phyloP scores from a whole-genome alignment of 2,113 vertebrate genomes.

The Hepsetus odoe region DNA sequence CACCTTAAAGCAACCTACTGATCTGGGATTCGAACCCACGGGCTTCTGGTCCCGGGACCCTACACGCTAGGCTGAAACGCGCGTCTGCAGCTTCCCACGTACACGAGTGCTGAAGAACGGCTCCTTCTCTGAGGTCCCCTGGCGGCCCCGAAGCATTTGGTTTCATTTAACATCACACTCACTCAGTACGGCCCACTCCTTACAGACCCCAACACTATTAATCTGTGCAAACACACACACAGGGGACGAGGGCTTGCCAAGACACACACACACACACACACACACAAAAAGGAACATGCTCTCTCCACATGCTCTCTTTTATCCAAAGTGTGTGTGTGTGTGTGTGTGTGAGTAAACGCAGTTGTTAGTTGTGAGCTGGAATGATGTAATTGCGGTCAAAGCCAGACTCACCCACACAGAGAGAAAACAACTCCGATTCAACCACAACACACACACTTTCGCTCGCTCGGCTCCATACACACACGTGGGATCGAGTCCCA shows the following conservation, averaged over 20 bases:
- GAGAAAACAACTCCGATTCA: neutral
- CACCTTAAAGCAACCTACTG: too few species aligned
- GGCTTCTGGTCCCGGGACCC: too few species aligned
- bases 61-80: neutral
- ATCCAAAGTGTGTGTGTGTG: neutral
- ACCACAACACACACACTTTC: conserved; percentile 5
- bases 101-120: neutral
- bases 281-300: neutral
- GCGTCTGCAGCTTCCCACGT: neutral
- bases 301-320: neutral
- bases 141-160: neutral
- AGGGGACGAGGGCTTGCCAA: neutral
- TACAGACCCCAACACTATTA: conserved; percentile 3
- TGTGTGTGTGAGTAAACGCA: neutral
- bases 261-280: neutral
- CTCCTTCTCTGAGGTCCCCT: neutral
- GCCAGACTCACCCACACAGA: neutral
- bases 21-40: too few species aligned
- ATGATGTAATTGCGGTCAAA: neutral
- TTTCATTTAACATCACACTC: conserved; percentile 1
- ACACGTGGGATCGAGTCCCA: too few species aligned
- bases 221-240: neutral
- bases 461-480: neutral
- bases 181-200: neutral
- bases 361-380: neutral